Conservation (phyloP, 2,888 invertebrate genomes). For the Fragum sueziense region DNA sequence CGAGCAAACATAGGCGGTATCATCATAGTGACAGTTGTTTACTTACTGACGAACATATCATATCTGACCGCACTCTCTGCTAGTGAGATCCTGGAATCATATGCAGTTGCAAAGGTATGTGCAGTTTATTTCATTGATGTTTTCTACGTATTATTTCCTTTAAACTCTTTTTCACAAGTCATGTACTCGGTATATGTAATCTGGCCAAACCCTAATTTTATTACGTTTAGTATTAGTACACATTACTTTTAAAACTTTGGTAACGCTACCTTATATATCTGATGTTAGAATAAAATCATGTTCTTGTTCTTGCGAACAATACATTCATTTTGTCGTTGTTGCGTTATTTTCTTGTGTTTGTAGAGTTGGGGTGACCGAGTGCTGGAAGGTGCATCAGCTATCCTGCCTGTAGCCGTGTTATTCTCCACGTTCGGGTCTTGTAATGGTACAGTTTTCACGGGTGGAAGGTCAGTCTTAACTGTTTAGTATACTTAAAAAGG, state of each 20-base stretch:
- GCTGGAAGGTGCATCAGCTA: slow-evolving; percentile 62
- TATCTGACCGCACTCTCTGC: slow-evolving; percentile 91
- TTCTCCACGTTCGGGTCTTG: slow-evolving; percentile 75
- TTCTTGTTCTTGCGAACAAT: too few relatives aligned
- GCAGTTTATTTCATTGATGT: too few relatives aligned
- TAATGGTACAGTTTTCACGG: slow-evolving; percentile 70
- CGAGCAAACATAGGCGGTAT: slow-evolving; percentile 91
- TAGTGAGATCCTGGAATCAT: slow-evolving; percentile 88
- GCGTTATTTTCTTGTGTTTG: not conserved
- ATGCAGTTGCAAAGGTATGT: slow-evolving; percentile 90
- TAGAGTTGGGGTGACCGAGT: slow-evolving; percentile 75
- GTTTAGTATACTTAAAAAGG: too few relatives aligned
- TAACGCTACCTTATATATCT: not conserved
- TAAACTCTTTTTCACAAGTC: not conserved
- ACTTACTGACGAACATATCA: slow-evolving; percentile 93
- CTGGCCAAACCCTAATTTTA: not conserved
- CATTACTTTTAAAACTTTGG: not conserved
- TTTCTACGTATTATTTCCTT: too few relatives aligned
- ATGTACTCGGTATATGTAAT: not conserved
- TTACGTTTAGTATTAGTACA: not conserved
- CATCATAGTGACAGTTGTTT: slow-evolving; percentile 89
- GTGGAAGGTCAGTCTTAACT: slow-evolving; percentile 83
- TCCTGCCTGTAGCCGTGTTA: slow-evolving; percentile 73
- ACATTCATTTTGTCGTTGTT: not conserved
- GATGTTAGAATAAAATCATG: not conserved